Percentiles rank a stretch among this genome's conserved stretches.
These are phyloP conservation scores for Oceanites oceanicus DNA, from an alignment of 2,113 vertebrate species.

Conservation along the genomic window DNA sequence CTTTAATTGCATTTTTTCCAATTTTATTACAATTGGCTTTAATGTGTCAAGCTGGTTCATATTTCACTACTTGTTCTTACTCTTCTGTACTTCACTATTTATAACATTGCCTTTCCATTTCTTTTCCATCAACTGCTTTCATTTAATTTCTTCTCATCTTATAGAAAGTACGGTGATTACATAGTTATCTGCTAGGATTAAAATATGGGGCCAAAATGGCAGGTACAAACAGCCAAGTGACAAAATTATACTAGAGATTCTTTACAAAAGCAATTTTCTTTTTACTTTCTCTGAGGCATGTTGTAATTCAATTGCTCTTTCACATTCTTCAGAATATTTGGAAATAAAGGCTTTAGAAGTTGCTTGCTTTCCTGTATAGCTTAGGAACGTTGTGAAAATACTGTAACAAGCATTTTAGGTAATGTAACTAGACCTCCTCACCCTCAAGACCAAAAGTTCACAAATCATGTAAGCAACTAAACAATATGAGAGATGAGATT, in stretches of 20 bases:
- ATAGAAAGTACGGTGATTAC: neutral
- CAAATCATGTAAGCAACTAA: neutral
- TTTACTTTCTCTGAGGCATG: neutral
- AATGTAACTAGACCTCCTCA: neutral
- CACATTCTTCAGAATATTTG: neutral
- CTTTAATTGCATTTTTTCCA: neutral
- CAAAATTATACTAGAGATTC: neutral
- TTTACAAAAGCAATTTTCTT: constrained; percentile 13
- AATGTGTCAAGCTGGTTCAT: neutral
- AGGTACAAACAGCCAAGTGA: neutral
- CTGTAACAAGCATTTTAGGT: neutral
- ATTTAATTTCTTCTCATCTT: neutral
- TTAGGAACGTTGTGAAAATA: neutral
- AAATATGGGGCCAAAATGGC: neutral
- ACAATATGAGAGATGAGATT: neutral
- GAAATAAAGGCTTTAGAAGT: constrained; percentile 4
- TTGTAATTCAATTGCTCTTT: constrained; percentile 1
- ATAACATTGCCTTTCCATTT: neutral
- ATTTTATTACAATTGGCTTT: neutral
- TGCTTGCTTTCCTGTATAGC: neutral
- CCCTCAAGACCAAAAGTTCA: neutral
- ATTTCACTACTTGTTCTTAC: neutral
- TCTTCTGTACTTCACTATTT: neutral
- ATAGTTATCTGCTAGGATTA: neutral
- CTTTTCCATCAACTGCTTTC: neutral